A percentile compares a stretch with the other conserved stretches of the same genome.
Evolutionary conservation across 2,888 invertebrate genomes (phyloP).

Genomic region (Cheilosia impressa): DNA sequence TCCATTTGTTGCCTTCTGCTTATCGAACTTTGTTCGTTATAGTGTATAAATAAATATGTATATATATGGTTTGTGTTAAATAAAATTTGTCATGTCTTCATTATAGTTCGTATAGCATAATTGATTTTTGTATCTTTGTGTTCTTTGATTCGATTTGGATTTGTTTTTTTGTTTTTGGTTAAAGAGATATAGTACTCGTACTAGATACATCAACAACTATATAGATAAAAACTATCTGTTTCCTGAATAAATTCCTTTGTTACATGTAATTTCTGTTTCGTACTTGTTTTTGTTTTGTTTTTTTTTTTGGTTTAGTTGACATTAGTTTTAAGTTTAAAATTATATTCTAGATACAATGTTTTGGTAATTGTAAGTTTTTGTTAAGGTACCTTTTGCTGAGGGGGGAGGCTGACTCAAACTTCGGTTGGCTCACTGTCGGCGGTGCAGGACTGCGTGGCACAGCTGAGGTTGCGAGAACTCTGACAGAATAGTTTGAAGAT

Average conservation of each 20-base stretch:
- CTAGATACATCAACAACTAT: slow-evolving; percentile 65
- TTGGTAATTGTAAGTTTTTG: slow-evolving; percentile 58
- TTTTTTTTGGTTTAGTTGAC: slow-evolving; percentile 68
- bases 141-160: slow-evolving; percentile 53
- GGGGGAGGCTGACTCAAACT: slow-evolving; percentile 77
- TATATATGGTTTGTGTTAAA: slow-evolving; percentile 50
- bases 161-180: slow-evolving; percentile 36
- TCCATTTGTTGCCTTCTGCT: slow-evolving; percentile 1
- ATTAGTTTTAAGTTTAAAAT: slow-evolving; percentile 35
- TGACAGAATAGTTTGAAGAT: slow-evolving; percentile 83
- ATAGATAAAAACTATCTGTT: slow-evolving; percentile 30
- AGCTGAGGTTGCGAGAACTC: slow-evolving; percentile 81
- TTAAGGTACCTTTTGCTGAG: slow-evolving; percentile 40
- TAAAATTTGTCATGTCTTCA: slow-evolving; percentile 71
- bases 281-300: background rate
- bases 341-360: slow-evolving; percentile 25
- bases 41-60: slow-evolving; percentile 66
- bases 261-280: slow-evolving; percentile 12
- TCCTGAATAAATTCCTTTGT: slow-evolving; percentile 68
- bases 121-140: slow-evolving; percentile 53
- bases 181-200: background rate
- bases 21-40: slow-evolving; percentile 41
- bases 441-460: slow-evolving; percentile 80
- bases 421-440: slow-evolving; percentile 80
- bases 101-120: slow-evolving; percentile 38